Percentiles rank a stretch among this genome's conserved stretches.
phyloP scores from a whole-genome alignment of 2,888 invertebrate genomes.

The Crepidodera aurea region DNA sequence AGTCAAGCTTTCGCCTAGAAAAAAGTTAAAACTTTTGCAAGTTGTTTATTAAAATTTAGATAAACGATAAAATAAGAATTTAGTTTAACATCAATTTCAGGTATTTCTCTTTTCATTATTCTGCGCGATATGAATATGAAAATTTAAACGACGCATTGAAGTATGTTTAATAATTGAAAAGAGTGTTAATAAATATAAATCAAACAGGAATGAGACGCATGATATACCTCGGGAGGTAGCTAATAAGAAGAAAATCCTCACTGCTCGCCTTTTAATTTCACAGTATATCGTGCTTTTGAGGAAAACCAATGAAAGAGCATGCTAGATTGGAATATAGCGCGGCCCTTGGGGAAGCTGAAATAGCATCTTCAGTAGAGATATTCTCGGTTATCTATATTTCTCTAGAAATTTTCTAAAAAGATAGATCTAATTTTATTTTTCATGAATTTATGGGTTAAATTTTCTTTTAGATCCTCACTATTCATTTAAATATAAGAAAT shows the following conservation, averaged over 20 bases:
- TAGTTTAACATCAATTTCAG: too few species aligned
- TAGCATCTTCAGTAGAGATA: neutral
- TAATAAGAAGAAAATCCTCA: conserved; percentile 13
- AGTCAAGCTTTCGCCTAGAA: too few species aligned
- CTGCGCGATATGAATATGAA: too few species aligned
- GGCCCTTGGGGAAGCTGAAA: conserved; percentile 3
- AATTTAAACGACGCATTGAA: neutral
- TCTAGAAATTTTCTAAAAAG: neutral
- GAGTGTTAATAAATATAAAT: neutral
- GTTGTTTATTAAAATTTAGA: too few species aligned
- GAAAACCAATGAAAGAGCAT: conserved; percentile 8
- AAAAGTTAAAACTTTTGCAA: too few species aligned
- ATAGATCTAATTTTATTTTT: neutral
- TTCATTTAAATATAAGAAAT: too few species aligned
- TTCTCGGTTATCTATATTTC: neutral
- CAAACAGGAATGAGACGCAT: neutral
- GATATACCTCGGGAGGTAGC: conserved; percentile 6
- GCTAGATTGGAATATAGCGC: conserved; percentile 11
- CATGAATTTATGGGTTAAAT: neutral
- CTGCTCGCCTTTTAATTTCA: conserved; percentile 10
- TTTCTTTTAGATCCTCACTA: neutral
- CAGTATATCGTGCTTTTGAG: conserved; percentile 11
- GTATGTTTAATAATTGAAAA: neutral
- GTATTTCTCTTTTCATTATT: too few species aligned
- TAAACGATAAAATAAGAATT: too few species aligned